Evolutionary conservation across 2,797 vertebrate genomes (phyloP).

Genomic region (Lateolabrax maculatus): DNA sequence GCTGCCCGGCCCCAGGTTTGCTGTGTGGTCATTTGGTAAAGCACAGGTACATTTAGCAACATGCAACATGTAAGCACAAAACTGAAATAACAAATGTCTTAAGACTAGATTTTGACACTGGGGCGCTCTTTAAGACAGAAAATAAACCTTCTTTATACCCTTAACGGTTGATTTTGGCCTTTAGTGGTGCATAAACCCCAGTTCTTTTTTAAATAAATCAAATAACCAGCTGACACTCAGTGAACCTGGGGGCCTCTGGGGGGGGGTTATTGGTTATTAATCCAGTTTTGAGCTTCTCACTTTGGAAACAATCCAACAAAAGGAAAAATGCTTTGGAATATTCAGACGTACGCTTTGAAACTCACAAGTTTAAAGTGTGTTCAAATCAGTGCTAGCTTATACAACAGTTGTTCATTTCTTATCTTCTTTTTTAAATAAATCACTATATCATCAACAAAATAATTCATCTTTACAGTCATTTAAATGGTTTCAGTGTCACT

Average conservation of each 20-base stretch:
- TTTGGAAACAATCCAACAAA: conserved; percentile 11
- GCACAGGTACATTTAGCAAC: conserved; percentile 7
- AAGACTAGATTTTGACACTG: not conserved
- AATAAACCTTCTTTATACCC: conserved; percentile 5
- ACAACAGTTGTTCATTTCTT: conserved; percentile 16
- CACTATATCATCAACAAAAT: conserved; percentile 58
- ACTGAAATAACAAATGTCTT: not conserved
- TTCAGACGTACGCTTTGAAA: conserved; percentile 15
- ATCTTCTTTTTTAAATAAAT: conserved; percentile 64
- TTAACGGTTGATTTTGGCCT: not conserved
- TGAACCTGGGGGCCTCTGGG: not conserved
- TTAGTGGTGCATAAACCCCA: conserved; percentile 3
- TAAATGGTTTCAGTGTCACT: conserved; percentile 47
- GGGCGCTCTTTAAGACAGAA: conserved; percentile 9
- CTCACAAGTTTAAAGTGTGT: conserved; percentile 56
- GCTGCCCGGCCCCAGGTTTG: conserved; percentile 11
- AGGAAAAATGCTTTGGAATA: conserved; percentile 56
- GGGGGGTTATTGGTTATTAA: not conserved
- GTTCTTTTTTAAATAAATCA: not conserved
- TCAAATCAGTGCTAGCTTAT: conserved; percentile 71
- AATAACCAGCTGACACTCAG: conserved; percentile 1
- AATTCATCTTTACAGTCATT: conserved; percentile 54
- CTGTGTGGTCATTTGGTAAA: conserved; percentile 20
- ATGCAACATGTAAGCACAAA: conserved; percentile 11
- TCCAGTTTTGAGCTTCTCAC: conserved; percentile 18